Evolutionary conservation across 2,888 invertebrate species (phyloP).

Genomic region (Xanthia togata): DNA sequence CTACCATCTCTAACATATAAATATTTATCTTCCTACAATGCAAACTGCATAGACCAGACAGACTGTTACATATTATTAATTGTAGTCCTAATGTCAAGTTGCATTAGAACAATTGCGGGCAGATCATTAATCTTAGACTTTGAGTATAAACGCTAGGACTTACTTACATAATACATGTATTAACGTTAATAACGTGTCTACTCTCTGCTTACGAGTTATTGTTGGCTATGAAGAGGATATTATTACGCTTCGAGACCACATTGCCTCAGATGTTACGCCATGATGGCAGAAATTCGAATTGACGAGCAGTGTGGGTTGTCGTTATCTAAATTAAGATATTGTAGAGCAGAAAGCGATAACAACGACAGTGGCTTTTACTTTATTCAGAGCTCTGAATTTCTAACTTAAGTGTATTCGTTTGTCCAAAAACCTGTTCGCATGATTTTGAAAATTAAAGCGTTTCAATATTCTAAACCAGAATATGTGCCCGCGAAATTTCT

Average conservation of each 20-base stretch:
- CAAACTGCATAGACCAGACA: background rate
- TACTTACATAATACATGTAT: too few relatives aligned
- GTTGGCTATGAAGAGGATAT: conserved; percentile 39
- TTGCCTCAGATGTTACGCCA: conserved; percentile 38
- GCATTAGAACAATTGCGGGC: conserved; percentile 27
- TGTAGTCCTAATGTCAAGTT: conserved; percentile 17
- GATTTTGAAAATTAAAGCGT: background rate
- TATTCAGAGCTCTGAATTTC: background rate
- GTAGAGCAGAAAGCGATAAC: background rate
- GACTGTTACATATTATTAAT: background rate
- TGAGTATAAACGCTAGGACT: conserved; percentile 6
- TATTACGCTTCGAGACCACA: conserved; percentile 29
- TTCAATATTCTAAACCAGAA: background rate
- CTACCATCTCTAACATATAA: background rate
- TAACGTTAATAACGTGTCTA: conserved; percentile 34
- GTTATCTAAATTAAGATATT: conserved; percentile 19
- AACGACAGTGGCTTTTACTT: background rate
- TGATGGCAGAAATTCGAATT: conserved; percentile 24
- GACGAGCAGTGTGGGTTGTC: background rate
- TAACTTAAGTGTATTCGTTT: background rate
- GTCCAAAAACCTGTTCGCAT: background rate
- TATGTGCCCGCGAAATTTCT: too few relatives aligned
- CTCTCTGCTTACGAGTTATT: conserved; percentile 37
- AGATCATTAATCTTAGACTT: conserved; percentile 39
- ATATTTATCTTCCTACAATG: conserved; percentile 23